Conservation (phyloP, 2,888 invertebrate genomes). For the Cosmorhoe ocellata region DNA sequence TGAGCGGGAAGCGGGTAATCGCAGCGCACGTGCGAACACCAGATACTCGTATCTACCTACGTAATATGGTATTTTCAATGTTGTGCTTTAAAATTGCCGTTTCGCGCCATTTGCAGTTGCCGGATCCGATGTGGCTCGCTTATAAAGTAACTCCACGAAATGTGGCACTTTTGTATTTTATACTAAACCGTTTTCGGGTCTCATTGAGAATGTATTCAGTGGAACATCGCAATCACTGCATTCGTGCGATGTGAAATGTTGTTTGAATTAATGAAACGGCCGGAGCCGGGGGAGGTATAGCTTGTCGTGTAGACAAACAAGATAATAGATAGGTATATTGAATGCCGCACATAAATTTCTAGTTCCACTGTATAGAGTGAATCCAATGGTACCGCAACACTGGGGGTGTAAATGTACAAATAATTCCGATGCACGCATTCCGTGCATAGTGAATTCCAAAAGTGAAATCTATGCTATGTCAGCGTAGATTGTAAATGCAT, state of each 20-base stretch:
- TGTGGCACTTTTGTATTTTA: constrained; percentile 58
- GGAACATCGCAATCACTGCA: constrained; percentile 31
- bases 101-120: constrained; percentile 75
- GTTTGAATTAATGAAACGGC: constrained; percentile 49
- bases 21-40: constrained; percentile 70
- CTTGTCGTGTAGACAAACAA: constrained; percentile 48
- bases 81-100: constrained; percentile 79
- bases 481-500: constrained; percentile 31
- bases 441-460: constrained; percentile 50
- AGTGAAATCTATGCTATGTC: constrained; percentile 43
- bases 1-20: constrained; percentile 68
- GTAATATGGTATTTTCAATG: constrained; percentile 72
- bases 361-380: constrained; percentile 47
- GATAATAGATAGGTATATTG: constrained; percentile 46
- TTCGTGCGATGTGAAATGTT: constrained; percentile 30
- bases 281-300: constrained; percentile 29
- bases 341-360: constrained; percentile 58
- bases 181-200: constrained; percentile 50
- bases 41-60: constrained; percentile 57
- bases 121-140: constrained; percentile 66
- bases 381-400: constrained; percentile 52
- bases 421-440: constrained; percentile 55
- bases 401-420: constrained; percentile 55
- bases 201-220: constrained; percentile 45
- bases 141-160: constrained; percentile 73